Conservation (phyloP, 2,888 invertebrate genomes). For the Melanargia galathea region DNA sequence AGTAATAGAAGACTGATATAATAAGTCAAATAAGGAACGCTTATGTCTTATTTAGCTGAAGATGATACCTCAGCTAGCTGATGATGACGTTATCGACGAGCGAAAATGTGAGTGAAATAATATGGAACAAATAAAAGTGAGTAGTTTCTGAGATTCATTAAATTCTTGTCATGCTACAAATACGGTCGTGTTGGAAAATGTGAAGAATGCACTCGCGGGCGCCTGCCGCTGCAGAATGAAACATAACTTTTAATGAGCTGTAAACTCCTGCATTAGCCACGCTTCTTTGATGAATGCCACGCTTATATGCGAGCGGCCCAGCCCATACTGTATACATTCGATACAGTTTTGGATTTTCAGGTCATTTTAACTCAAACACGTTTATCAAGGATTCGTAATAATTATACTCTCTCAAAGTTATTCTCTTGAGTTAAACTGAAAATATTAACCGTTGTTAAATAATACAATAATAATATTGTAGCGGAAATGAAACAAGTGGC, state of each 20-base stretch:
- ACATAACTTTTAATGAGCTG: conserved; percentile 3
- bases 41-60: neutral
- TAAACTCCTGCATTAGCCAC: neutral
- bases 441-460: too few relatives aligned
- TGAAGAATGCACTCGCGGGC: neutral
- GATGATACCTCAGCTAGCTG: too few relatives aligned
- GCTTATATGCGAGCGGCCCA: neutral
- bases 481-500: too few relatives aligned
- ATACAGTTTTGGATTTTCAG: conserved; percentile 4
- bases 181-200: conserved; percentile 6
- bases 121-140: neutral
- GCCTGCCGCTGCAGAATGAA: neutral
- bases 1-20: too few relatives aligned
- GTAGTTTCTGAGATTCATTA: neutral
- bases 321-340: neutral
- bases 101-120: neutral
- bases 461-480: too few relatives aligned
- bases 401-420: neutral
- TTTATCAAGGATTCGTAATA: neutral
- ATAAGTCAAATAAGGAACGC: too few relatives aligned
- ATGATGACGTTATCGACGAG: neutral
- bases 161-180: neutral
- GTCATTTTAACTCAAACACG: conserved; percentile 2
- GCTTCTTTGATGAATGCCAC: too few relatives aligned
- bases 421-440: too few relatives aligned